A percentile compares a stretch with the other conserved stretches of the same genome.
Evolutionary conservation across 53 echinoderm and acorn worm species (phyloP).

Genomic region (Mesocentrotus franciscanus): DNA sequence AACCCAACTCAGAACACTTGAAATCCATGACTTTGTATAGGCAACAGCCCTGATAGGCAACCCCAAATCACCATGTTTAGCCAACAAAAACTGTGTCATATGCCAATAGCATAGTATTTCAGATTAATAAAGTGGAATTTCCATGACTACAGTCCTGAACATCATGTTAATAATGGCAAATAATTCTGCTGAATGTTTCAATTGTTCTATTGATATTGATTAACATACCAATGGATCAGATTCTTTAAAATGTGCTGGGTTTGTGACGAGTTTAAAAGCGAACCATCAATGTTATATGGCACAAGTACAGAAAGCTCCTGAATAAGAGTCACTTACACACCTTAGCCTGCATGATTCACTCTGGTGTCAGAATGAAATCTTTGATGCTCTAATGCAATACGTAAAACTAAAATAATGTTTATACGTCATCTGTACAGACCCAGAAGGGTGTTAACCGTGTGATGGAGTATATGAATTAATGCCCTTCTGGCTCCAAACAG

Average conservation of each 20-base stretch:
- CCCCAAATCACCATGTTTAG: too few relatives aligned
- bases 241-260: background rate
- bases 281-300: background rate
- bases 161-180: too few relatives aligned
- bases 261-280: background rate
- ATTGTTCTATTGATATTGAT: background rate
- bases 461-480: too few relatives aligned
- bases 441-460: too few relatives aligned
- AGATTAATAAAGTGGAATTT: too few relatives aligned
- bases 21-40: background rate
- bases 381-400: background rate
- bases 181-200: too few relatives aligned
- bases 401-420: background rate
- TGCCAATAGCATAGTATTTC: too few relatives aligned
- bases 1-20: background rate
- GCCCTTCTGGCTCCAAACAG: too few relatives aligned
- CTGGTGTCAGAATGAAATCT: background rate
- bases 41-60: too few relatives aligned
- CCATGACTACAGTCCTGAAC: too few relatives aligned
- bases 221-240: background rate
- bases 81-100: too few relatives aligned
- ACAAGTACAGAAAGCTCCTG: constrained; percentile 4
- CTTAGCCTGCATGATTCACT: constrained; percentile 6
- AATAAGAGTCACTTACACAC: constrained; percentile 44
- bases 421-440: background rate